phyloP scores from a whole-genome alignment of 1,140 invertebrate species.

The Aphis craccivora region DNA sequence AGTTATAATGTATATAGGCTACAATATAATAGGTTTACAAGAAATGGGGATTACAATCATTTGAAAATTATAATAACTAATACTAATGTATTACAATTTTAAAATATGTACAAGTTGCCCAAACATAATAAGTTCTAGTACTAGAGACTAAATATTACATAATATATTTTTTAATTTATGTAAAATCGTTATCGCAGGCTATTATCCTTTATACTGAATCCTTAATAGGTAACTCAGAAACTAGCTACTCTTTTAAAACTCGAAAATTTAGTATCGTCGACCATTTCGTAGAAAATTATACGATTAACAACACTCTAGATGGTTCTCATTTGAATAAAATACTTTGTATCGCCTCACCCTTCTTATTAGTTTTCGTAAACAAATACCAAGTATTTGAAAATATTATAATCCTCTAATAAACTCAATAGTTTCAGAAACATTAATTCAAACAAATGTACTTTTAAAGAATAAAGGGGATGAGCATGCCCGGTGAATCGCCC shows the following conservation, averaged over 20 bases:
- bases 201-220: neutral
- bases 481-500: neutral
- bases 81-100: neutral
- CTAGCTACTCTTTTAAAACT: neutral
- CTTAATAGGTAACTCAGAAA: neutral
- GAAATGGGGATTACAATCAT: too few species aligned
- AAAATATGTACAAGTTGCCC: neutral
- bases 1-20: too few species aligned
- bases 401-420: neutral
- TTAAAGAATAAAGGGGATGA: neutral
- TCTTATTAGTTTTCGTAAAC: neutral
- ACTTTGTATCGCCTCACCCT: neutral
- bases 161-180: neutral
- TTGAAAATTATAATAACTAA: too few species aligned
- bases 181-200: neutral
- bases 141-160: neutral
- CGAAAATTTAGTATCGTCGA: neutral
- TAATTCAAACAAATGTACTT: neutral
- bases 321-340: neutral
- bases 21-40: too few species aligned
- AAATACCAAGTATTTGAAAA: neutral
- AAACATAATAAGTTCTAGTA: neutral
- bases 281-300: too few species aligned
- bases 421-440: neutral
- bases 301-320: neutral